These are phyloP conservation scores for Pteruthius melanotis DNA, from an alignment of 2,113 vertebrate species.

Conservation along the genomic window DNA sequence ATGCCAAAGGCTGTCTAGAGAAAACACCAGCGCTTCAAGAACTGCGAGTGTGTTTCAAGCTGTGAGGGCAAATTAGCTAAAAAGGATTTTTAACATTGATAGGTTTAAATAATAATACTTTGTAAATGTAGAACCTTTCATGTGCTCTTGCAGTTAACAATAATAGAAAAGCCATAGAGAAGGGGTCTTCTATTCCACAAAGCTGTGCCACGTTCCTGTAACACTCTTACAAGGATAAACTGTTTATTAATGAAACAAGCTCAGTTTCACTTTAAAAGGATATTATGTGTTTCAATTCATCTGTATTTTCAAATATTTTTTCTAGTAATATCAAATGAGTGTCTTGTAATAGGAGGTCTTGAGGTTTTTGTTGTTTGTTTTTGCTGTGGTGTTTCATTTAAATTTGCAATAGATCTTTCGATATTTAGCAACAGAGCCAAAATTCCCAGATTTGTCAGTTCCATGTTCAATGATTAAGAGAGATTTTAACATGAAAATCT, in stretches of 20 bases:
- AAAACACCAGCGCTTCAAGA: neutral
- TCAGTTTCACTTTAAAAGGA: conserved; percentile 7
- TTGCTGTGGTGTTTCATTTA: neutral
- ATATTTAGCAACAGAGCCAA: neutral
- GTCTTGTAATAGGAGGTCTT: neutral
- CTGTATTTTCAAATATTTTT: neutral
- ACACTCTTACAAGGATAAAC: neutral
- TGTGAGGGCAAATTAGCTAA: conserved; percentile 26
- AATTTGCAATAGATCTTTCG: neutral
- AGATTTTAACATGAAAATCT: neutral
- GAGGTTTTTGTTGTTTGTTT: neutral
- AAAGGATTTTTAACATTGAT: conserved; percentile 22
- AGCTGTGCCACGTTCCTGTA: neutral
- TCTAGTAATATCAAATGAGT: neutral
- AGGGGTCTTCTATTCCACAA: conserved; percentile 2
- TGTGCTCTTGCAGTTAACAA: neutral
- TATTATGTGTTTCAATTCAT: neutral
- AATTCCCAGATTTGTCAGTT: neutral
- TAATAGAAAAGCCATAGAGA: conserved; percentile 1
- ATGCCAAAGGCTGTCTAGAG: neutral
- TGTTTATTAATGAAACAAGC: neutral
- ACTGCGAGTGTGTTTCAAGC: conserved; percentile 11
- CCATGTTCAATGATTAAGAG: neutral
- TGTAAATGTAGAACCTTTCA: conserved; percentile 14
- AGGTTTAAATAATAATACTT: conserved; percentile 23